Evolutionary conservation across 1,140 invertebrate genomes (phyloP), one percentile per base, ranked within the genome.

Genomic region (Parapsyche elsis): DNA sequence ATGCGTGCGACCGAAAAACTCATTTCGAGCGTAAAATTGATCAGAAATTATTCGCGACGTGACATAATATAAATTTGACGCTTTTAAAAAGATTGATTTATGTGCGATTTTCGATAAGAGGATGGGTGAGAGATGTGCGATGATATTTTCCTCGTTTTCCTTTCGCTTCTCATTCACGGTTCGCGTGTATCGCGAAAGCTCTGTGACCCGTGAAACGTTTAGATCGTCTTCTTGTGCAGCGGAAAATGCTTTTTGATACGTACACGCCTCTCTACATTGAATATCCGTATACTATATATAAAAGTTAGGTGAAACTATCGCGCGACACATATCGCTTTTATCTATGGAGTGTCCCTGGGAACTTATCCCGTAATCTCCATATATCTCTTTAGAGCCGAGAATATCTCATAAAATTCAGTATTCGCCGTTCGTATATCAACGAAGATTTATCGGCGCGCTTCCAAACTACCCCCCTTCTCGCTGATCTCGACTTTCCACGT

Each of bases 391-490:
- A 46, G 45, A 49, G 38, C 45, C n/a, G 45, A 73, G 45, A 49
- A 73, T 73, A 73, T 73, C 45, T 73, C 71, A 46, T 73, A 49
- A 73, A 73, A 73, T 73, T 73, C 71, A 46, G 71, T 73, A 73
- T 49, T 73, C 45, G 71, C 24, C 38, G 71, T 49, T 24, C 71
- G 45, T 73, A 73, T 73, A 46, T 73, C 45, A 73, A 9, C 5
- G 45, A 7, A 49, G 71, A 73, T 73, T 73, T 73, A 73, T 73
- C 45, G 71, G 71, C 21, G 16, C 71, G 38, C 45, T 73, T 38
- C 71, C 38, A 38, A 73, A 73, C 71, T 21, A 67, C 61, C 24
- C 5, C n/a, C n/a, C n/a, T n/a, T n/a, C 49, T 14, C 49, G 12
- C 2, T 19, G 30, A 16, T 73, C 71, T 46, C 71, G 24, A 49